phyloP scores from a whole-genome alignment of 2,113 vertebrate genomes.

The Callospermophilus lateralis region DNA sequence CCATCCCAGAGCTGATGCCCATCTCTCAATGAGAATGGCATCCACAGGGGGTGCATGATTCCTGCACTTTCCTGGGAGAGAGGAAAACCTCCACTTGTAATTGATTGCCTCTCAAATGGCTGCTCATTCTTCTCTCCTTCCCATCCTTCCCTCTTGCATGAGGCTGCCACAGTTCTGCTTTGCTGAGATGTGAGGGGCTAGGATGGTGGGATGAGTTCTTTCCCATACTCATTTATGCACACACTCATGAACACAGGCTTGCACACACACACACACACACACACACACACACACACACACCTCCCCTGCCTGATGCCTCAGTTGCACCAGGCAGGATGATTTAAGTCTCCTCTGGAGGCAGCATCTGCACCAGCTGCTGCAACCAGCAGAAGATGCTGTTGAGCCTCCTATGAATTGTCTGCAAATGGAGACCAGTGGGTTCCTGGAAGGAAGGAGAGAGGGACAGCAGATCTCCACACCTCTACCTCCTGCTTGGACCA shows the following conservation, averaged over 20 bases:
- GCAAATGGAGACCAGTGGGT: constrained; percentile 75
- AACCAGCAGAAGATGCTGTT: constrained; percentile 67
- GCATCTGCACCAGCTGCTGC: constrained; percentile 74
- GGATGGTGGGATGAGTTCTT: not conserved
- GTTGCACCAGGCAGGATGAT: constrained; percentile 58
- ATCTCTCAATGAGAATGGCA: not conserved
- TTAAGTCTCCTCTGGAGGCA: constrained; percentile 54
- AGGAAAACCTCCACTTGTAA: not conserved
- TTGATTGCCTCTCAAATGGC: too few species aligned
- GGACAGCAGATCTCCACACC: not conserved
- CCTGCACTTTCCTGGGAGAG: not conserved
- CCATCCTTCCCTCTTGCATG: not conserved
- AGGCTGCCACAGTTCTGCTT: not conserved
- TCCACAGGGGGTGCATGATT: accelerated
- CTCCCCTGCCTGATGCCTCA: not conserved
- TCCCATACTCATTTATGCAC: not conserved
- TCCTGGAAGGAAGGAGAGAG: constrained; percentile 19
- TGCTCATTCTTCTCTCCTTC: not conserved
- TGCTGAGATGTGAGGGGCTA: not conserved
- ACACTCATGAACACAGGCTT: not conserved
- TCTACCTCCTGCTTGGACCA: not conserved
- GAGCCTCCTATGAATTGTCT: constrained; percentile 48
- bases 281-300: accelerated
- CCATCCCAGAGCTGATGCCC: too few species aligned
- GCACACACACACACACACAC: too few species aligned